Percentiles rank a stretch among this genome's conserved stretches.
Evolutionary conservation across 2,888 invertebrate species (phyloP).

Genomic region (Gandaritis pyraliata): DNA sequence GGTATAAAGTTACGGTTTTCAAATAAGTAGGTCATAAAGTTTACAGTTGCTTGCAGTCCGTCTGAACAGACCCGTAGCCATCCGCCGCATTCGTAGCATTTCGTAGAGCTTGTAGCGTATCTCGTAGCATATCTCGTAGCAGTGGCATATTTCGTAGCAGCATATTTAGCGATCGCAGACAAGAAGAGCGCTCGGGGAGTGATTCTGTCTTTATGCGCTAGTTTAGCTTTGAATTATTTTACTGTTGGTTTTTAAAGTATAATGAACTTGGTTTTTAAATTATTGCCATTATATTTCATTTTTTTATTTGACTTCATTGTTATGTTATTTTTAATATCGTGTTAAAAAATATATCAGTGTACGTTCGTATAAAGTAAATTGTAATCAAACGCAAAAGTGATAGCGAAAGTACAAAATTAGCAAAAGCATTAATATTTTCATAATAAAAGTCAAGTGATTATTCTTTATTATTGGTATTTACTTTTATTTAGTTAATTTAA

Average conservation of each 20-base stretch:
- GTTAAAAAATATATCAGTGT: too few species aligned
- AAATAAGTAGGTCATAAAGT: too few species aligned
- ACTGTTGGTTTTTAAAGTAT: conserved; percentile 9
- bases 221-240: conserved; percentile 20
- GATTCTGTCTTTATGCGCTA: conserved; percentile 18
- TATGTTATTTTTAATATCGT: too few species aligned
- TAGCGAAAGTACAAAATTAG: neutral
- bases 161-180: conserved; percentile 30
- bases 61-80: conserved; percentile 2
- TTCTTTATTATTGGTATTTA: neutral
- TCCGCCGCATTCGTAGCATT: conserved; percentile 19
- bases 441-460: neutral
- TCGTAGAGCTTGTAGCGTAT: conserved; percentile 18
- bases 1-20: too few species aligned
- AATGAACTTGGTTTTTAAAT: conserved; percentile 11
- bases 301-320: too few species aligned
- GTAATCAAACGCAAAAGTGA: too few species aligned
- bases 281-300: too few species aligned
- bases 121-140: conserved; percentile 30
- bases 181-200: conserved; percentile 20
- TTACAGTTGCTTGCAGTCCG: neutral
- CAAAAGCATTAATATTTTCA: neutral
- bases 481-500: conserved; percentile 9
- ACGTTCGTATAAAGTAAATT: too few species aligned
- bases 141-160: conserved; percentile 20